These are phyloP conservation scores for Miichthys miiuy DNA, from an alignment of 2,797 vertebrate genomes.

Conservation along the genomic window DNA sequence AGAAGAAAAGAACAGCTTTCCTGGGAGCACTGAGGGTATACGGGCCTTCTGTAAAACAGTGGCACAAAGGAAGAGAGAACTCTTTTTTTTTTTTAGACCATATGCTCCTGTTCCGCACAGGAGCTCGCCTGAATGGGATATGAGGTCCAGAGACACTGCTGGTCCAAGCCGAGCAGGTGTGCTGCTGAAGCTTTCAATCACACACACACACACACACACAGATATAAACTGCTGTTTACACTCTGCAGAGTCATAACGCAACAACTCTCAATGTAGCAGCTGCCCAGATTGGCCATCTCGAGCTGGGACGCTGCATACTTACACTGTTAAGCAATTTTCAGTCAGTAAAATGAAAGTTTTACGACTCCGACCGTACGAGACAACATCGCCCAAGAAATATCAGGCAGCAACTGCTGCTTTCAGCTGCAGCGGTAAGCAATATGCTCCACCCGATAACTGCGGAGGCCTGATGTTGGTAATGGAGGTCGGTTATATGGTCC, in stretches of 20 bases:
- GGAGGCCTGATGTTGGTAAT: constrained; percentile 3
- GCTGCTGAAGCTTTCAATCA: constrained; percentile 68
- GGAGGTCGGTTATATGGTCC: background rate
- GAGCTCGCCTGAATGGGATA: constrained; percentile 73
- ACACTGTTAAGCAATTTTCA: constrained; percentile 74
- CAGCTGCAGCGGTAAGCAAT: constrained; percentile 25
- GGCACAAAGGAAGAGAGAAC: constrained; percentile 68
- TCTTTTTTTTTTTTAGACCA: constrained; percentile 56
- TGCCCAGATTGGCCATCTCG: constrained; percentile 69
- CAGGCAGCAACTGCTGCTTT: constrained; percentile 43
- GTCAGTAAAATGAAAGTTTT: constrained; percentile 74
- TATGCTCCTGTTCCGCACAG: constrained; percentile 76
- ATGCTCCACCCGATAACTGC: background rate
- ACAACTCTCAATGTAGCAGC: constrained; percentile 67
- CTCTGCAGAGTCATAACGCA: constrained; percentile 63
- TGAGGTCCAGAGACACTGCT: constrained; percentile 71
- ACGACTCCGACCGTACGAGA: constrained; percentile 37
- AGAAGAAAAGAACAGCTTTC: constrained; percentile 65
- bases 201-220: constrained; percentile 26
- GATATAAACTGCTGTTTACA: constrained; percentile 63
- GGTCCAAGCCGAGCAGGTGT: constrained; percentile 77
- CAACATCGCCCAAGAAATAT: constrained; percentile 44
- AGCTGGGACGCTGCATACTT: constrained; percentile 58
- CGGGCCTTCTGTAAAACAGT: constrained; percentile 68
- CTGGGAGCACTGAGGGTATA: constrained; percentile 54